Base-by-base conservation (phyloP, 2,888 invertebrate species). In the Enoplolaimus lenunculus region DNA sequence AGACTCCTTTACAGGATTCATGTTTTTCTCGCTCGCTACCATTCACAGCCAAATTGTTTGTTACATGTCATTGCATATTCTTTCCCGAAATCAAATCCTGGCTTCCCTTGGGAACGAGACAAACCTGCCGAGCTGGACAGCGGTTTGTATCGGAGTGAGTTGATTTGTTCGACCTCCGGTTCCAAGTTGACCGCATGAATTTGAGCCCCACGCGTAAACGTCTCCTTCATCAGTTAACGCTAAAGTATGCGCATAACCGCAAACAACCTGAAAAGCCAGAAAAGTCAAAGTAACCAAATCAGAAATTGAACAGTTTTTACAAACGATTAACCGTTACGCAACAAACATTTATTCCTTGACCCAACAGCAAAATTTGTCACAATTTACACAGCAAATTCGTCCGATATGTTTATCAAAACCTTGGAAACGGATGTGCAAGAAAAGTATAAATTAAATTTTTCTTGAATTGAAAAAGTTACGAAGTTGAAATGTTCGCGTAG, bases 121-220 rank as follows among this genome's bases (percentile, higher is more conserved):
- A 13, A 76, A 85, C 85, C 84, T 83, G 77, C 85, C 85, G 35
- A 83, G 79, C 60, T 83, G 82, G 30, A 79, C 75, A 1, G 80
- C 81, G 1, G 85, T 82, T 70, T 81, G 80, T 0, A 81, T 79
- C 2, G 87, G 86, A 34, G 80, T 77, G 21, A 83, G 82, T 57
- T 84, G 81, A 76, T 85, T 86, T 0, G 84, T 82, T 76, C 85
- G 85, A 75, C 83, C 84, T 16, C 85, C 85, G 45, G 84, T 82
- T 13, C 86, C 87, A 26, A 87, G 80, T 76, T 87, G 86, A 0
- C 86, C 86, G 74, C 84, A 85, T 59, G 82, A 83, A 78, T 87
- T 87, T 28, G 84, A 85, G 70, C 87, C 87, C 86, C 86, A 87
- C n/a, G 85, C 84, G 75, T 83, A 87, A 33, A 87, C 77, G 30